phyloP scores from a whole-genome alignment of 1,140 invertebrate genomes.

The Diorhabda sublineata region DNA sequence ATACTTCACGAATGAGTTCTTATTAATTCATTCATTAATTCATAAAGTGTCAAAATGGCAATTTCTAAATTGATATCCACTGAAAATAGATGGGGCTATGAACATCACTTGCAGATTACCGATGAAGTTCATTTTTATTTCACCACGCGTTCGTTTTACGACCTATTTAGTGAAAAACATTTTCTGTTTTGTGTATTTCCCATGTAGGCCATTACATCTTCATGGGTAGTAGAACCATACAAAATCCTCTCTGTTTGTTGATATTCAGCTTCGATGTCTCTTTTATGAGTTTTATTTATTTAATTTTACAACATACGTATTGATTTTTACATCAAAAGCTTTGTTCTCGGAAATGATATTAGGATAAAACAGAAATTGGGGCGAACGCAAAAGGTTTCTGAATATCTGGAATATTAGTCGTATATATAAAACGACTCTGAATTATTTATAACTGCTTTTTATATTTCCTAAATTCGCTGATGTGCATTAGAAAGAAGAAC shows the following conservation, averaged over 20 bases:
- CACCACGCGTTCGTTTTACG: slow-evolving; percentile 10
- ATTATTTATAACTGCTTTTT: neutral
- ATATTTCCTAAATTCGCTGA: neutral
- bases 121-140: neutral
- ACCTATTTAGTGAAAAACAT: slow-evolving; percentile 4
- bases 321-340: slow-evolving; percentile 4
- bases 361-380: neutral
- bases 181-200: neutral
- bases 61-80: too few species aligned
- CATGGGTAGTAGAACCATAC: slow-evolving; percentile 6
- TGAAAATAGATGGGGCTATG: too few species aligned
- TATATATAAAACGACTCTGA: neutral
- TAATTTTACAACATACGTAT: slow-evolving; percentile 8
- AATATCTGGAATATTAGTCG: neutral
- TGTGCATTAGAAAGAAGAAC: too few species aligned
- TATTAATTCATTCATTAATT: too few species aligned
- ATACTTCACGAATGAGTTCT: too few species aligned
- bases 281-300: slow-evolving; percentile 10
- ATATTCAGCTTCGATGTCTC: slow-evolving; percentile 6
- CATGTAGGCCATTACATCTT: slow-evolving; percentile 4
- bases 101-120: neutral
- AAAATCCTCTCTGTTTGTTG: slow-evolving; percentile 6
- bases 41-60: too few species aligned
- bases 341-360: neutral
- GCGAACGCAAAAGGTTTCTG: slow-evolving; percentile 3